Evolutionary conservation across 64 coral and sea anemone species (phyloP), one percentile per base, ranked within the genome.

Genomic region (Anthopleura sola): DNA sequence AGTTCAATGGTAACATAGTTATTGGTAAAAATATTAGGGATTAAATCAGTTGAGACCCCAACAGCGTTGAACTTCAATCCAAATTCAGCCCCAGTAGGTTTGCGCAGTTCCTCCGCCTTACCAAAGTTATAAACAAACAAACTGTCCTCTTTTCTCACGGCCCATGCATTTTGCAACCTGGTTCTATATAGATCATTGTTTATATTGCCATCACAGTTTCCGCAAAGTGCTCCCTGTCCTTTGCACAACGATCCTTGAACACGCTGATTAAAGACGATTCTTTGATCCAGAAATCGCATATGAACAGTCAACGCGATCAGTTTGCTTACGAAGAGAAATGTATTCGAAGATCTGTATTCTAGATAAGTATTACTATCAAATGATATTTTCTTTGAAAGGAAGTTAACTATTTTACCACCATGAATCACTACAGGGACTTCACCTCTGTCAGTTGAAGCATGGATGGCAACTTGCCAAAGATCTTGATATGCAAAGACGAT

Each of bases 21-120:
- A 50, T 78, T 76, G 78, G 55, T 91, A 48, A 98, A 91, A 38
- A 98, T 89, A 28, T 98, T 88, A 57, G 91, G 91, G 47, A 98
- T 58, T 14, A 98, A 23, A 76, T 94, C 92, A 40, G 82, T 98
- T 71, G 89, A 88, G 9, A 98, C 32, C 15, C 95, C 95, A 46
- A 94, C 84, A 3, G 78, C 46, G 5, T 84, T 89, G 82, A 98
- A 94, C 31, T 88, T 86, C 31, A 98, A 79, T 23, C 85, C 95
- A 82, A 91, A 98, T 60, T 98, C 95, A 36, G 75, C 91, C 78
- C 95, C 95, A 28, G 95, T 94, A 26, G 84, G 49, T 2, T 49
- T 38, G 38, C 49, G 51, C 48, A 88, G 37, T 68, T 95, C 86
- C 32, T 81, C 62, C 33, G 85, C 88, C 18, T 55, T 31, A 13